A percentile compares a stretch with the other conserved stretches of the same genome.
Conservation (phyloP, 2,113 vertebrate genomes). For the Himantopus leucocephalus region DNA sequence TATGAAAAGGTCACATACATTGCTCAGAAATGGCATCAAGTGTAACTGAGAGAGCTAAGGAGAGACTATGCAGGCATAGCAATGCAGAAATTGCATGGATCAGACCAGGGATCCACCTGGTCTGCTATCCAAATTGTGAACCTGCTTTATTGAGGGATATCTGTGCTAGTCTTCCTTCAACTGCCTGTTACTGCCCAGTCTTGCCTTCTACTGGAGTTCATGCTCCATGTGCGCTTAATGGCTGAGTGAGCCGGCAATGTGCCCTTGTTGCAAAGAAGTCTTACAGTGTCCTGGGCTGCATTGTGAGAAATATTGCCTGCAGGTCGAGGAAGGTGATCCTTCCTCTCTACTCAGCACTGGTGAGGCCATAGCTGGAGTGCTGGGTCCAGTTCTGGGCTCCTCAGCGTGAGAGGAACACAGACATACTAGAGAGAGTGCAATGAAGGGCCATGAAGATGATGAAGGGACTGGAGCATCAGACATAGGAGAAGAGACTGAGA, state of each 20-base stretch:
- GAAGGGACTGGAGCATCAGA: neutral
- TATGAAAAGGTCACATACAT: neutral
- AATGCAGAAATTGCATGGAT: neutral
- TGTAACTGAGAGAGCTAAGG: neutral
- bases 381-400: neutral
- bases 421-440: neutral
- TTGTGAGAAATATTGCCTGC: neutral
- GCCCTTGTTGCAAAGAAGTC: neutral
- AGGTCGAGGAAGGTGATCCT: neutral
- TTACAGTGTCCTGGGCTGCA: neutral
- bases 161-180: neutral
- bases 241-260: neutral
- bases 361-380: neutral
- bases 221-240: neutral
- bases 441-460: rapidly evolving
- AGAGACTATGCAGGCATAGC: neutral
- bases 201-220: neutral
- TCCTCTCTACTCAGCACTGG: neutral
- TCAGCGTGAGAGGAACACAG: neutral
- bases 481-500: neutral
- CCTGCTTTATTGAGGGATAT: neutral
- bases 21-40: neutral
- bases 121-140: too few relatives aligned
- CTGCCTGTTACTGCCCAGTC: neutral
- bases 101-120: neutral